A percentile compares a stretch with the other conserved stretches of the same genome.
These are phyloP conservation scores for Torymus texanus DNA, from an alignment of 2,888 invertebrate species.

Conservation along the genomic window DNA sequence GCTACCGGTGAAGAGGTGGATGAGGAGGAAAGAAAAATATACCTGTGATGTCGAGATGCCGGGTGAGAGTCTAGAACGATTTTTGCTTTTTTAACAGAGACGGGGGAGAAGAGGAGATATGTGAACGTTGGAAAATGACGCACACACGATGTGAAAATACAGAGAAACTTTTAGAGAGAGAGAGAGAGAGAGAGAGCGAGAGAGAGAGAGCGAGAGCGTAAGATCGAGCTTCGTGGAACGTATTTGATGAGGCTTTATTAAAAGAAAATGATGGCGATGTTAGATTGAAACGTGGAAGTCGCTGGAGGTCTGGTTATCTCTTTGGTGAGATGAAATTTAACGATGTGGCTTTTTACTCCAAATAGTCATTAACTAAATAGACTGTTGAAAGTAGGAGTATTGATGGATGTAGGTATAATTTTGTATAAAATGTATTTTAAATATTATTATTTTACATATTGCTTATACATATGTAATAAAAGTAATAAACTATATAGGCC, in stretches of 20 bases:
- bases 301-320: background rate
- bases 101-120: background rate
- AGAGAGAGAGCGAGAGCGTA: background rate
- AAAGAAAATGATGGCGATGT: background rate
- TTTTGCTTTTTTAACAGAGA: constrained; percentile 25
- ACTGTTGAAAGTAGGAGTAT: too few relatives aligned
- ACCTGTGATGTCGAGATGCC: constrained; percentile 50
- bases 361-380: too few relatives aligned
- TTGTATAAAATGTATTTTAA: background rate
- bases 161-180: too few relatives aligned
- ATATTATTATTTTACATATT: too few relatives aligned
- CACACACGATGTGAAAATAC: too few relatives aligned
- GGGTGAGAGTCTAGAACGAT: constrained; percentile 49
- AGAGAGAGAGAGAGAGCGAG: background rate
- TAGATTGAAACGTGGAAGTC: background rate
- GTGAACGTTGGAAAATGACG: constrained; percentile 3
- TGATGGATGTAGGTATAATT: background rate
- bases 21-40: constrained; percentile 47
- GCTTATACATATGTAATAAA: too few relatives aligned
- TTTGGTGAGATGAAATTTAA: too few relatives aligned
- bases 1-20: constrained; percentile 24
- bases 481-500: too few relatives aligned
- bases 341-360: too few relatives aligned
- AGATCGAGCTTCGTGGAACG: background rate
- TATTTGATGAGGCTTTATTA: constrained; percentile 2